A percentile compares a stretch with the other conserved stretches of the same genome.
phyloP scores from a whole-genome alignment of 1,140 invertebrate genomes.

The Heliconius hermathena region DNA sequence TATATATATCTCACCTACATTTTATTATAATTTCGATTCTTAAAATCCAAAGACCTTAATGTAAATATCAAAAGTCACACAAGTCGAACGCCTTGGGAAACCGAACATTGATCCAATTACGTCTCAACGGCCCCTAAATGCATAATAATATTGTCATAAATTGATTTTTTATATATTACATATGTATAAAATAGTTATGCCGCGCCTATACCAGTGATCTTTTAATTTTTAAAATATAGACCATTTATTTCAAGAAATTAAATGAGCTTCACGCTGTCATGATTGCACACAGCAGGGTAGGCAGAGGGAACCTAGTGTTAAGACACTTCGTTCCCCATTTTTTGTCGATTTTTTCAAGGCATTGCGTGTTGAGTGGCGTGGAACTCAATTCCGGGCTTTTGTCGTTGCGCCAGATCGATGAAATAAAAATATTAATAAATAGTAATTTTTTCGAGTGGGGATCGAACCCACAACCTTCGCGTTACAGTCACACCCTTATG shows the following conservation, averaged over 20 bases:
- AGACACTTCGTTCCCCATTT: no score
- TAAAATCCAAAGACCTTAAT: slow-evolving; percentile 28
- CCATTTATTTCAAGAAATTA: not conserved
- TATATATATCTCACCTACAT: slow-evolving; percentile 7
- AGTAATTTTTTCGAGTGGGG: no score
- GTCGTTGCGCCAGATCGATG: no score
- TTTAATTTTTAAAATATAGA: not conserved
- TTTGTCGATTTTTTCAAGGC: no score
- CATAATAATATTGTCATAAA: slow-evolving; percentile 36
- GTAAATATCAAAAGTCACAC: slow-evolving; percentile 37
- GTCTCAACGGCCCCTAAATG: slow-evolving; percentile 27
- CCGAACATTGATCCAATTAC: slow-evolving; percentile 36
- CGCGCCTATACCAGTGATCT: slow-evolving; percentile 26
- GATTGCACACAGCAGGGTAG: no score
- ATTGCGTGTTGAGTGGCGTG: no score
- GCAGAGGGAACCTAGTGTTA: no score
- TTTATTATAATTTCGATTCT: slow-evolving; percentile 9
- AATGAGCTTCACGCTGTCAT: no score
- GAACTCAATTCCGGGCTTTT: no score
- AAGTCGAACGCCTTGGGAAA: slow-evolving; percentile 37
- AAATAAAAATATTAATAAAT: no score
- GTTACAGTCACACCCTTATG: no score
- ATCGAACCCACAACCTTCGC: no score
- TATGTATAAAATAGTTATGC: slow-evolving; percentile 20
- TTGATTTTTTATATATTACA: slow-evolving; percentile 29